Evolutionary conservation across 2,113 vertebrate genomes (phyloP), one percentile per base, ranked within the genome.

Genomic region (Zosterops pallidus): DNA sequence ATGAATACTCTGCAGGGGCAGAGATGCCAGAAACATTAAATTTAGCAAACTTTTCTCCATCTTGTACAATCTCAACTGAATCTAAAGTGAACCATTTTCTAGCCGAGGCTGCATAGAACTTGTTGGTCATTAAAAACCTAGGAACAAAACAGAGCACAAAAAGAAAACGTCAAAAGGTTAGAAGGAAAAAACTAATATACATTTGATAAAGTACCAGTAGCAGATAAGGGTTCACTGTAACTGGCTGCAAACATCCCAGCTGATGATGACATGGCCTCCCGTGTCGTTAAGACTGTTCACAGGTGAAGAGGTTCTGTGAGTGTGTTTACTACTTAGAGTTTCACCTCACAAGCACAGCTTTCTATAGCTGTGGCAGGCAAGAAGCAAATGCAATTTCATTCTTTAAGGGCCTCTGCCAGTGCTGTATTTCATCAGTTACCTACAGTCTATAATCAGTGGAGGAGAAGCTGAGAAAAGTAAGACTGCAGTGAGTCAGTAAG

Each of bases 1-100:
- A 98, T 97, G 98, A 98, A 97, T 98, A 98, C 97, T 97, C 98
- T 19, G 96, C 97, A 97, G 98, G 98, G 92, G 97, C 91, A 95
- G 97, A 97, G 93, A 98, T 97, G 96, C 89, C 94, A 93, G 96
- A 94, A 80, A 97, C 97, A 84, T 44, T 94, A 97, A 98, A 98
- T 86, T 81, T 94, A 95, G 97, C 97, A 71, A 82, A 81, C 59
- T 86, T 92, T 75, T 57, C 79, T 92, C 87, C 92, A 88, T 98
- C 97, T 96, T 97, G 93, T 75, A 97, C 47, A 93, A 97, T 97
- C 86, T 97, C 96, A 76, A 97, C 92, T 80, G 95, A 96, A 95
- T 98, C 75, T 95, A 98, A 97, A 96, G 95, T 97, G 94, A 95
- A 98, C 98, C 98, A 98, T 31, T 97, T 96, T 96, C 97, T 96